Percentiles rank a stretch among this genome's conserved stretches.
Evolutionary conservation across 2,113 vertebrate genomes (phyloP).

Genomic region (Pygoscelis adeliae): DNA sequence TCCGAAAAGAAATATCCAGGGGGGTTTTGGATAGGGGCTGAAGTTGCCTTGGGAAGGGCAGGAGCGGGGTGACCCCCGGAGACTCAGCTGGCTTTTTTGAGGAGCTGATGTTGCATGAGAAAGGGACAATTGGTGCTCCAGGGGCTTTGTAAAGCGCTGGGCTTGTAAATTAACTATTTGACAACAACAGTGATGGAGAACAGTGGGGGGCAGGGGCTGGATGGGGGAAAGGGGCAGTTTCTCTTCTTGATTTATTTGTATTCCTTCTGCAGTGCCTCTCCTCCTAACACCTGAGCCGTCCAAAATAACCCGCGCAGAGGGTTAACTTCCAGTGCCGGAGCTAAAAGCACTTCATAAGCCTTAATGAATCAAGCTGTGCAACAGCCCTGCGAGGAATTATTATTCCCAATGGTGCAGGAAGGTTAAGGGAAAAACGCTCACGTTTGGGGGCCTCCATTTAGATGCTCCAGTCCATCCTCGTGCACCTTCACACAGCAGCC

Average conservation of each 20-base stretch:
- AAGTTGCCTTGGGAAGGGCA: slow-evolving; percentile 18
- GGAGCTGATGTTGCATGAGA: slow-evolving; percentile 33
- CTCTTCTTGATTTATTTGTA: slow-evolving; percentile 50
- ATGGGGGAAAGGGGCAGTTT: slow-evolving; percentile 14
- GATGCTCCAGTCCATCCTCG: not conserved
- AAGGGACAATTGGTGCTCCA: slow-evolving; percentile 51
- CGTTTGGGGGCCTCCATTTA: slow-evolving; percentile 1
- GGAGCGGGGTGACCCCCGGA: not conserved
- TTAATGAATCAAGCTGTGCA: slow-evolving; percentile 66
- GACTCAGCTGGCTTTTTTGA: slow-evolving; percentile 41
- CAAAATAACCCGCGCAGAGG: slow-evolving; percentile 40
- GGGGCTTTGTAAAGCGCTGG: slow-evolving; percentile 42
- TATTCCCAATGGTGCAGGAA: not conserved
- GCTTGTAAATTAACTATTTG: slow-evolving; percentile 67
- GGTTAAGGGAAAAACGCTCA: not conserved
- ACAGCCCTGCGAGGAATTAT: slow-evolving; percentile 4
- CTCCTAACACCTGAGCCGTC: slow-evolving; percentile 49
- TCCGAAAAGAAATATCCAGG: not conserved
- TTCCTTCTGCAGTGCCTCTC: slow-evolving; percentile 1
- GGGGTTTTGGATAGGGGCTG: not conserved
- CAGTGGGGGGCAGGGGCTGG: slow-evolving; percentile 3
- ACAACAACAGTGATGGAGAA: slow-evolving; percentile 48
- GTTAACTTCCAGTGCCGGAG: not conserved
- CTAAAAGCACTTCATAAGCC: slow-evolving; percentile 59
- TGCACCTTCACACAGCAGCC: not conserved